Evolutionary conservation across 2,113 vertebrate genomes (phyloP).

Genomic region (Albula glossodonta): DNA sequence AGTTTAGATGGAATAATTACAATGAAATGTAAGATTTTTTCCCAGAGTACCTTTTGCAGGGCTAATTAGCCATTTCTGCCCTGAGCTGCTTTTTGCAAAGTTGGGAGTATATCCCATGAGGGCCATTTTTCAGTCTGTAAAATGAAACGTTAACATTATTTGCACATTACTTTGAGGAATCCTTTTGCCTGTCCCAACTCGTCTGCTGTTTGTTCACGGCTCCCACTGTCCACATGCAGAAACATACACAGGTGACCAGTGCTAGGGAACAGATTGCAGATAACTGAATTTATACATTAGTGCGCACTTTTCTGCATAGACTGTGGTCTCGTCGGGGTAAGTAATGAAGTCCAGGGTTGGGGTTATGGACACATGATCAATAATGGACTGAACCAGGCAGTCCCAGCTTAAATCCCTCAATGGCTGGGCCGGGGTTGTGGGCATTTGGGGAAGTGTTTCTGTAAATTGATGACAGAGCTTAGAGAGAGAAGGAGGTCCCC

Average conservation of each 20-base stretch:
- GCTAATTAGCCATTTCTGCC: background rate
- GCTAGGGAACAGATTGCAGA: background rate
- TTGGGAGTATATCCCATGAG: background rate
- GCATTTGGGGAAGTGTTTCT: background rate
- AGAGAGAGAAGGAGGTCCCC: background rate
- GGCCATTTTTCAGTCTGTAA: background rate
- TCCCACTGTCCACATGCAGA: background rate
- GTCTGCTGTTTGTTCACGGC: background rate
- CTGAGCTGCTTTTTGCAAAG: background rate
- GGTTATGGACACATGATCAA: background rate
- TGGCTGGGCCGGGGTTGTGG: background rate
- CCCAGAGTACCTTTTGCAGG: background rate
- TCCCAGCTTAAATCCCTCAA: background rate
- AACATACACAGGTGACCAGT: background rate
- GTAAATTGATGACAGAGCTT: background rate
- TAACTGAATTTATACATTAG: background rate
- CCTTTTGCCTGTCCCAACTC: background rate
- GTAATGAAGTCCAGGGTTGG: background rate
- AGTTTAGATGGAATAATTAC: background rate
- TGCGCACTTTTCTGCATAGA: background rate
- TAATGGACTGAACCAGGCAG: background rate
- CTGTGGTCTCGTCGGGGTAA: background rate
- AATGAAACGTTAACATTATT: background rate
- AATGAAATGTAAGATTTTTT: background rate
- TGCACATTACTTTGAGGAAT: background rate